Conservation (phyloP, 2,797 vertebrate species). For the Telmatherina bonti region DNA sequence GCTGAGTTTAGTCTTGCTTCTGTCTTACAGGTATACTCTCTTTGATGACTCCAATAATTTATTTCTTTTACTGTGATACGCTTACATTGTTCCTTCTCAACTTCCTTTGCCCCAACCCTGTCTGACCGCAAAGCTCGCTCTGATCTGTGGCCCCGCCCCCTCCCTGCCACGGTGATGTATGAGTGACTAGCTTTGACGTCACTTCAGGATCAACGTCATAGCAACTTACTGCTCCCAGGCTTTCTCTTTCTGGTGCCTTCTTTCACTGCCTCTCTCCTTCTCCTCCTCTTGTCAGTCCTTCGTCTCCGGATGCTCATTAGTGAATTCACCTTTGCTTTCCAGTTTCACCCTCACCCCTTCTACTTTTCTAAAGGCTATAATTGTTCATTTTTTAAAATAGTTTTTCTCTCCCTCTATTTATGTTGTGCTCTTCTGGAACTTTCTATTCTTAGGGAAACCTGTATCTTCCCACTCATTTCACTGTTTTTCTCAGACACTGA, state of each 20-base stretch:
- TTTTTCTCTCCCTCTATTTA: constrained; percentile 4
- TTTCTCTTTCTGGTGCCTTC: constrained; percentile 56
- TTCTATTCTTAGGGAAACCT: constrained; percentile 25
- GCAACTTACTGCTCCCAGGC: constrained; percentile 64
- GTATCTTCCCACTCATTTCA: constrained; percentile 8
- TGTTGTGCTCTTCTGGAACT: constrained; percentile 8
- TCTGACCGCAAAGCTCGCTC: constrained; percentile 43
- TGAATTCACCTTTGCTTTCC: constrained; percentile 4
- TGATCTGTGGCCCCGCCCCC: constrained; percentile 44
- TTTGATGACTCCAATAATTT: background rate
- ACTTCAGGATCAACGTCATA: constrained; percentile 70
- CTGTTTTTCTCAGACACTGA: constrained; percentile 35
- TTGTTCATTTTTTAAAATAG: background rate
- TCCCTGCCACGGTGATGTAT: constrained; percentile 71
- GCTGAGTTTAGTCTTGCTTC: background rate
- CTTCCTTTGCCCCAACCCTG: constrained; percentile 35
- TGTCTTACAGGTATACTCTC: background rate
- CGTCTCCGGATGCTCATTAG: constrained; percentile 6
- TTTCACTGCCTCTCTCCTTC: constrained; percentile 41
- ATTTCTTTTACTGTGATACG: constrained; percentile 17
- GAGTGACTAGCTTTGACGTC: constrained; percentile 78
- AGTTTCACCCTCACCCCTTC: background rate
- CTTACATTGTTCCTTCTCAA: constrained; percentile 26
- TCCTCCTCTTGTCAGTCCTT: constrained; percentile 35
- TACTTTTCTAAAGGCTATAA: background rate